These are phyloP conservation scores for Phoxinus phoxinus DNA, from an alignment of 2,113 vertebrate genomes.

Conservation along the genomic window DNA sequence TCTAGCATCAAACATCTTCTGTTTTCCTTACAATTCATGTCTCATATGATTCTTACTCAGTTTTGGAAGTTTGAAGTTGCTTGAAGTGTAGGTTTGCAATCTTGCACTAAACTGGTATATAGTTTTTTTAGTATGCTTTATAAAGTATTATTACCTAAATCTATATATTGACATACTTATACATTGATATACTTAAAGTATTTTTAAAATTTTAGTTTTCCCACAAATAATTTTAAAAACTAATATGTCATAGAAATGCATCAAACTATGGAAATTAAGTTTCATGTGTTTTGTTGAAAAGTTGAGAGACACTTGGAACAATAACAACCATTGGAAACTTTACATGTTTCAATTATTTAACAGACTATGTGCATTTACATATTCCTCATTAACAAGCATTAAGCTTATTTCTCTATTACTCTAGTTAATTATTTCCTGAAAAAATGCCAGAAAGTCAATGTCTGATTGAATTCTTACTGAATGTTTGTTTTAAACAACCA, in stretches of 20 bases:
- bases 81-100: neutral
- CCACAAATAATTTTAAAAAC: slow-evolving; percentile 2
- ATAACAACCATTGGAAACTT: neutral
- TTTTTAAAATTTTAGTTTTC: slow-evolving; percentile 33
- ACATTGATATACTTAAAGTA: slow-evolving; percentile 37
- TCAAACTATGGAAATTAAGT: neutral
- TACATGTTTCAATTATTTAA: neutral
- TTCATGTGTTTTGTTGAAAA: slow-evolving; percentile 9
- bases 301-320: neutral
- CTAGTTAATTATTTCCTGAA: neutral
- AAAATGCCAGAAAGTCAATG: neutral
- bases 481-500: neutral
- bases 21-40: neutral
- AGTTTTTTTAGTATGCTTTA: slow-evolving; percentile 39
- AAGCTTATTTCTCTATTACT: neutral
- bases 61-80: slow-evolving; percentile 28
- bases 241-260: neutral
- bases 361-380: neutral
- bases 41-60: neutral
- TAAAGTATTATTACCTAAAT: slow-evolving; percentile 28
- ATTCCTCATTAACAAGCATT: neutral
- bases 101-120: neutral
- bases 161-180: slow-evolving; percentile 20
- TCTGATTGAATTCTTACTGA: neutral
- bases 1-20: neutral